These are phyloP conservation scores for Phallusia fumigata DNA, from an alignment of 23 tunicate species.

Conservation along the genomic window DNA sequence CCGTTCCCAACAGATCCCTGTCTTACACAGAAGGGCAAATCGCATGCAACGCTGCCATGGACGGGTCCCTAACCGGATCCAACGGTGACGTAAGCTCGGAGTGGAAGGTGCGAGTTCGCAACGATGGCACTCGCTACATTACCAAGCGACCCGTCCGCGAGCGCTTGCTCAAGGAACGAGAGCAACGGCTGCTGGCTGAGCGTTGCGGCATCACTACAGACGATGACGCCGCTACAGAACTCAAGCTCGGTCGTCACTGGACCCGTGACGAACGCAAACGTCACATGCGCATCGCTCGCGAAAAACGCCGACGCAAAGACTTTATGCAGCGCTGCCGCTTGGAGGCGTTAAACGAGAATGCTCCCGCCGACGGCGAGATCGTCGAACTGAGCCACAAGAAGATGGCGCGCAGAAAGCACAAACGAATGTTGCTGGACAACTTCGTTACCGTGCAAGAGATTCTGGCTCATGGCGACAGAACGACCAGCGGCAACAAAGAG, in stretches of 20 bases:
- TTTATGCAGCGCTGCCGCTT: conserved; percentile 59
- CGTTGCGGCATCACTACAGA: conserved; percentile 54
- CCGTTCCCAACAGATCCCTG: conserved; percentile 13
- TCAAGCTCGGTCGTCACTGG: conserved; percentile 69
- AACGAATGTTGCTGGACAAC: conserved; percentile 61
- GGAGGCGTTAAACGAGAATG: conserved; percentile 43
- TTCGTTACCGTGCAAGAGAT: conserved; percentile 72
- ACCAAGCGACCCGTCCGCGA: conserved; percentile 72
- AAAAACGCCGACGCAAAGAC: conserved; percentile 49
- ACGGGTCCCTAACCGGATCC: conserved; percentile 4
- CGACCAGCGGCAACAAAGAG: conserved; percentile 17
- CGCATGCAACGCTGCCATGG: background rate
- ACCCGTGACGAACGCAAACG: conserved; percentile 64
- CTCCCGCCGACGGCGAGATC: conserved; percentile 46
- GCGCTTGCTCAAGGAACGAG: conserved; percentile 43
- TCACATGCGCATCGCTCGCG: conserved; percentile 59
- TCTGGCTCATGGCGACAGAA: conserved; percentile 54
- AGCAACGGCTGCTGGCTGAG: conserved; percentile 47
- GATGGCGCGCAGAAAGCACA: conserved; percentile 37
- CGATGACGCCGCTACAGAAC: conserved; percentile 53
- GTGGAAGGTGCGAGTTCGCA: conserved; percentile 59
- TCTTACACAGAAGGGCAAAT: conserved; percentile 26
- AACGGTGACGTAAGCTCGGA: conserved; percentile 39
- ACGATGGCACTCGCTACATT: conserved; percentile 70
- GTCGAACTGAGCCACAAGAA: conserved; percentile 59